Percentiles rank a stretch among this genome's conserved stretches.
Conservation (phyloP, 2,113 vertebrate species). For the Oceanites oceanicus region DNA sequence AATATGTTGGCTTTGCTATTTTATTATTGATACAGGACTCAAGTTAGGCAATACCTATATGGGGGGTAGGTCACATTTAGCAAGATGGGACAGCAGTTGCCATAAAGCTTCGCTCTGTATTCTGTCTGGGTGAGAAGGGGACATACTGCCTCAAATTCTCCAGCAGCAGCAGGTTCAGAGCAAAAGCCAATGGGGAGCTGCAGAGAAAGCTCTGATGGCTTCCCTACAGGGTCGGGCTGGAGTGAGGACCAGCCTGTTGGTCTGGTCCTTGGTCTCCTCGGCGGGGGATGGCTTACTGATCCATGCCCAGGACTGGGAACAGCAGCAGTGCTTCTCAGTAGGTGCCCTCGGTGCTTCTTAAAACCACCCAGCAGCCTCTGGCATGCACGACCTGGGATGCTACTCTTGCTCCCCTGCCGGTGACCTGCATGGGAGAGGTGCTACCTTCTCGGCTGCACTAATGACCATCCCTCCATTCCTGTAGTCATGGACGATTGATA, state of each 20-base stretch:
- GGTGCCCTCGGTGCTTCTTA: not conserved
- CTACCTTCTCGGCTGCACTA: not conserved
- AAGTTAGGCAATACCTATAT: not conserved
- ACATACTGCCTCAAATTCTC: not conserved
- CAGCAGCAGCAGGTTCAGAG: not conserved
- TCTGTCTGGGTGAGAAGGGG: not conserved
- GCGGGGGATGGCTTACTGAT: accelerated
- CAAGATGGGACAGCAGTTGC: not conserved
- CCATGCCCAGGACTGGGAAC: not conserved
- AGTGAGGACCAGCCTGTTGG: not conserved
- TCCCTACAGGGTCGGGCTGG: accelerated
- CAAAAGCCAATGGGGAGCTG: not conserved
- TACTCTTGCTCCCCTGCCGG: not conserved
- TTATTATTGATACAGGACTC: not conserved
- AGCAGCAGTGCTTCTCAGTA: not conserved
- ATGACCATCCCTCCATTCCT: not conserved
- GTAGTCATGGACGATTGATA: not conserved
- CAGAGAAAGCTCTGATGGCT: not conserved
- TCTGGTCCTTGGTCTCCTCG: not conserved
- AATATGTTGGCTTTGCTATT: not conserved
- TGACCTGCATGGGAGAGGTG: not conserved
- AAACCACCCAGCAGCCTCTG: not conserved
- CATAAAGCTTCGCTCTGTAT: not conserved
- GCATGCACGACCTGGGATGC: accelerated
- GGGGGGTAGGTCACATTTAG: not conserved